phyloP scores from a whole-genome alignment of 2,113 vertebrate species.

The Gulo gulo region DNA sequence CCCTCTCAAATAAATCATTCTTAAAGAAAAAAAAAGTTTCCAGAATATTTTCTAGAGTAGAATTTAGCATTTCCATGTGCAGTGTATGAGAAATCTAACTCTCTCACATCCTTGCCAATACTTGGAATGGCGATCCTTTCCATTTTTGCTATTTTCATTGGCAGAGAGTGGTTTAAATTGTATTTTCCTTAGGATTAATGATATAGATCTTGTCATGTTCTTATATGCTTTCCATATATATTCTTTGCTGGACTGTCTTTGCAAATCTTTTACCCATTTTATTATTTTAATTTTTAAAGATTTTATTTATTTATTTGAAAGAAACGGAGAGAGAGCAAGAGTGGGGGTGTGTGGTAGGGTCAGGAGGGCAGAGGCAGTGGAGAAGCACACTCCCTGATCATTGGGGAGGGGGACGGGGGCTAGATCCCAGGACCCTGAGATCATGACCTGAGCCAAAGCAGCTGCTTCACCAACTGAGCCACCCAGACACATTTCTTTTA shows the following conservation, averaged over 20 bases:
- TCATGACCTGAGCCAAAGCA: too few species aligned
- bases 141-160: neutral
- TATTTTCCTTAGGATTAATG: neutral
- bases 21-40: too few species aligned
- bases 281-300: neutral
- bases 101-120: neutral
- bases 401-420: too few species aligned
- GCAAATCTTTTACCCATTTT: neutral
- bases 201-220: neutral
- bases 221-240: neutral
- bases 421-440: too few species aligned
- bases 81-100: neutral
- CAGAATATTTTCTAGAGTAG: neutral
- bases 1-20: neutral
- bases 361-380: too few species aligned
- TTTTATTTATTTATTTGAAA: neutral
- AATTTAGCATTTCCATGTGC: neutral
- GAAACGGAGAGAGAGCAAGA: too few species aligned
- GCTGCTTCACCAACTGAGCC: too few species aligned
- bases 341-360: too few species aligned
- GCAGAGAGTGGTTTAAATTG: neutral
- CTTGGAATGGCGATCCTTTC: neutral
- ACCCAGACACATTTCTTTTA: too few species aligned
- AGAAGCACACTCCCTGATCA: too few species aligned
- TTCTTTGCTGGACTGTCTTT: neutral